Percentiles rank a stretch among this genome's conserved stretches.
These are phyloP conservation scores for Ellobius talpinus DNA, from an alignment of 2,113 vertebrate genomes.

Conservation along the genomic window DNA sequence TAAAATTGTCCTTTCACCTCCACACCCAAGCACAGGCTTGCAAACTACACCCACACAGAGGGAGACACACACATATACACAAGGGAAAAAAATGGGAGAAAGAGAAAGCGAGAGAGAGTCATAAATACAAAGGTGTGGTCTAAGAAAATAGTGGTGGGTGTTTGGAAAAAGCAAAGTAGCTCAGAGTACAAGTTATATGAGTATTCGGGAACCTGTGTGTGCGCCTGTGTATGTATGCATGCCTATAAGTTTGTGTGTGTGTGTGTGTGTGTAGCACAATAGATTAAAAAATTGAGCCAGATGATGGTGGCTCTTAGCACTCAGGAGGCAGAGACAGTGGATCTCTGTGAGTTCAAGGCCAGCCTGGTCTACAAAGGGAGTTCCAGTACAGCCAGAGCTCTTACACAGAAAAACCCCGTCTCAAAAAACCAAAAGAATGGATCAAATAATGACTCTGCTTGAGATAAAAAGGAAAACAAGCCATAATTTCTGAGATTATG, in stretches of 20 bases:
- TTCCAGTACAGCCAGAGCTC: not conserved
- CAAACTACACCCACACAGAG: not conserved
- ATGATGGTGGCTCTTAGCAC: not conserved
- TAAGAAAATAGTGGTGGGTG: not conserved
- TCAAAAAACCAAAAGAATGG: not conserved
- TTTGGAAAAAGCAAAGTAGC: not conserved
- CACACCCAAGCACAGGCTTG: not conserved
- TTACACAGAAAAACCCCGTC: not conserved
- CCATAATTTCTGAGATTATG: too few relatives aligned
- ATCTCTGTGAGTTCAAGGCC: not conserved
- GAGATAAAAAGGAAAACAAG: too few relatives aligned
- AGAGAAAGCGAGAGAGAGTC: not conserved
- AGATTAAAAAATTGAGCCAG: not conserved
- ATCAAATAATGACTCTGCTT: too few relatives aligned
- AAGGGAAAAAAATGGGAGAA: not conserved
- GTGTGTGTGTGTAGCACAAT: not conserved
- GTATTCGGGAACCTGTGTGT: not conserved
- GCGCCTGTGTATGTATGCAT: not conserved
- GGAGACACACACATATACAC: not conserved
- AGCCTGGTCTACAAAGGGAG: not conserved
- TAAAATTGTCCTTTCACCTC: not conserved
- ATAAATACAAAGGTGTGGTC: not conserved
- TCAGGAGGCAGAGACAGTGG: not conserved
- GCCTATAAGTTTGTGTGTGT: not conserved
- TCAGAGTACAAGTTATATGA: not conserved